These are phyloP conservation scores for Phyllotis vaccarum DNA, from an alignment of 2,797 vertebrate genomes.

Conservation along the genomic window DNA sequence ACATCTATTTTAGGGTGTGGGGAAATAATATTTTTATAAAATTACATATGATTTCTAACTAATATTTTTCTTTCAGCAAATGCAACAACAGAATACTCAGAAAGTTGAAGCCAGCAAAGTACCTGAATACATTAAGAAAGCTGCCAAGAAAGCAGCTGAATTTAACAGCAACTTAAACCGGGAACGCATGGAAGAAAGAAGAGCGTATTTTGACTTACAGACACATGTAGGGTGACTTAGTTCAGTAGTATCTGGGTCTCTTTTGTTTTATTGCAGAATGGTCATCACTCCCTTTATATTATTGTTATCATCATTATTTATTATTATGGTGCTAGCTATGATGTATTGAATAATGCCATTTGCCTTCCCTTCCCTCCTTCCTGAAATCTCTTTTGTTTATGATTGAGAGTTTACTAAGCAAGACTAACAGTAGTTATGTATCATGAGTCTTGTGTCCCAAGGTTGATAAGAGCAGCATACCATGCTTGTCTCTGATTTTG, in stretches of 20 bases:
- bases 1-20: neutral
- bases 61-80: constrained; percentile 91
- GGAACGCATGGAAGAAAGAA: constrained; percentile 98
- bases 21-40: neutral
- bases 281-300: neutral
- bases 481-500: rapidly evolving
- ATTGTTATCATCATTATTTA: neutral
- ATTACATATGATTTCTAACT: neutral
- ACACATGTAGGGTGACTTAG: constrained; percentile 92
- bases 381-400: neutral
- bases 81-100: constrained; percentile 98
- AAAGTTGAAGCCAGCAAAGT: constrained; percentile 99
- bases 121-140: constrained; percentile 99
- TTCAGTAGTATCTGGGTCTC: neutral
- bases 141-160: constrained; percentile 98
- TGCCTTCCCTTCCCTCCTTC: too few species aligned
- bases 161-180: constrained; percentile 99
- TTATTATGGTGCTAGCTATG: rapidly evolving
- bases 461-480: neutral
- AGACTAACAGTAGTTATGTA: rapidly evolving
- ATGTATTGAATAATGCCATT: too few species aligned
- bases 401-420: neutral
- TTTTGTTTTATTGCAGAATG: neutral
- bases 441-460: neutral
- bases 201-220: constrained; percentile 99